Conservation (phyloP, 2,797 vertebrate species). For the Tokudaia tokunoshimensis region DNA sequence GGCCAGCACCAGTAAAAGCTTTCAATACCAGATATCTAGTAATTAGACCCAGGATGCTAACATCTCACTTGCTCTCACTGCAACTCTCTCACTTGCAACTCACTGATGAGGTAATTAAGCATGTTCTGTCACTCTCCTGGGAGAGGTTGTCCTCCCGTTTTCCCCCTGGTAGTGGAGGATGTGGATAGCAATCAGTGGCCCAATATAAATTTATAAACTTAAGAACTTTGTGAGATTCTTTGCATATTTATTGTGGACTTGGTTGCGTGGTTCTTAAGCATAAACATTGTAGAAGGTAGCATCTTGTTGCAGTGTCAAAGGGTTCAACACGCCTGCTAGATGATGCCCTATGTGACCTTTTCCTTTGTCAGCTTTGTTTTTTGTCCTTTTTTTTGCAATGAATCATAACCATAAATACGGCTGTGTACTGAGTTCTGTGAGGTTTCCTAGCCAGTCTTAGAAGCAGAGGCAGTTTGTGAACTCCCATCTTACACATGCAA, state of each 20-base stretch:
- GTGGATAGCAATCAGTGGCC: not conserved
- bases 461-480: not conserved
- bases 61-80: not conserved
- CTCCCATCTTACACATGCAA: not conserved
- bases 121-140: not conserved
- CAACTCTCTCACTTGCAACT: not conserved
- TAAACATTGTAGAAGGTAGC: not conserved
- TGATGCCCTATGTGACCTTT: not conserved
- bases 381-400: not conserved
- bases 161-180: not conserved
- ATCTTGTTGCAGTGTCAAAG: not conserved
- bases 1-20: not conserved
- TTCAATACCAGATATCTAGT: not conserved
- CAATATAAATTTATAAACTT: not conserved
- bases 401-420: not conserved
- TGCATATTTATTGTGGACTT: not conserved
- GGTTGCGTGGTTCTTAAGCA: not conserved
- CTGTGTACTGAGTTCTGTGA: not conserved
- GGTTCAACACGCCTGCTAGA: not conserved
- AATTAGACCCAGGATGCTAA: not conserved
- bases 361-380: conserved; percentile 12
- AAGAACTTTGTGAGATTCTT: not conserved
- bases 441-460: not conserved
- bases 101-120: not conserved
- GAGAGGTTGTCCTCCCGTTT: not conserved